phyloP scores from a whole-genome alignment of 23 tunicate species.

The Ascidia mentula region DNA sequence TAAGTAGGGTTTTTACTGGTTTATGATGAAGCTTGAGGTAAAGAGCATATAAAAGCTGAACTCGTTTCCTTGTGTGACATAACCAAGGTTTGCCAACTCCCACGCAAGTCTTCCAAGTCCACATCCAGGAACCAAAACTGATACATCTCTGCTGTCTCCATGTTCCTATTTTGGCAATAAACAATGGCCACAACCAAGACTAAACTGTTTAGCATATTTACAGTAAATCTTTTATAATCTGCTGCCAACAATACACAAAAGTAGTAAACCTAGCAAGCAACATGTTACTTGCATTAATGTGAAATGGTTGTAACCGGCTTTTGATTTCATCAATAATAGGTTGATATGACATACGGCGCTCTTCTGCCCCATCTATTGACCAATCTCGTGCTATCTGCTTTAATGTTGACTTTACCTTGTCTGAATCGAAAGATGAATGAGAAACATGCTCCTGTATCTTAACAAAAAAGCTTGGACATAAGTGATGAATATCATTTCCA shows the following conservation, averaged over 20 bases:
- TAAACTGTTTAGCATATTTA: no score
- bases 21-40: slow-evolving; percentile 72
- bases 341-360: slow-evolving; percentile 58
- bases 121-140: slow-evolving; percentile 92
- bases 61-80: slow-evolving; percentile 82
- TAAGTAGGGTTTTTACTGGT: slow-evolving; percentile 46
- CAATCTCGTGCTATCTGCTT: slow-evolving; percentile 98
- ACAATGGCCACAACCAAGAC: no score
- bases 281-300: no score
- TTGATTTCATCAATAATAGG: slow-evolving; percentile 67
- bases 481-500: no score
- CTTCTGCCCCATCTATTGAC: slow-evolving; percentile 79
- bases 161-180: no score
- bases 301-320: not conserved
- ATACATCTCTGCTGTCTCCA: not conserved
- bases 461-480: no score
- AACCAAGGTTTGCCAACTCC: slow-evolving; percentile 93
- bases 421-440: slow-evolving; percentile 54
- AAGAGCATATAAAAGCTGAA: slow-evolving; percentile 96
- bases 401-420: slow-evolving; percentile 85
- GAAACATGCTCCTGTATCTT: slow-evolving; percentile 39
- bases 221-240: no score
- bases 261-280: no score
- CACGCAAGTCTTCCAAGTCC: slow-evolving; percentile 93
- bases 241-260: no score